Evolutionary conservation across 2,113 vertebrate genomes (phyloP), one percentile per base, ranked within the genome.

Genomic region (Tupaia tana): DNA sequence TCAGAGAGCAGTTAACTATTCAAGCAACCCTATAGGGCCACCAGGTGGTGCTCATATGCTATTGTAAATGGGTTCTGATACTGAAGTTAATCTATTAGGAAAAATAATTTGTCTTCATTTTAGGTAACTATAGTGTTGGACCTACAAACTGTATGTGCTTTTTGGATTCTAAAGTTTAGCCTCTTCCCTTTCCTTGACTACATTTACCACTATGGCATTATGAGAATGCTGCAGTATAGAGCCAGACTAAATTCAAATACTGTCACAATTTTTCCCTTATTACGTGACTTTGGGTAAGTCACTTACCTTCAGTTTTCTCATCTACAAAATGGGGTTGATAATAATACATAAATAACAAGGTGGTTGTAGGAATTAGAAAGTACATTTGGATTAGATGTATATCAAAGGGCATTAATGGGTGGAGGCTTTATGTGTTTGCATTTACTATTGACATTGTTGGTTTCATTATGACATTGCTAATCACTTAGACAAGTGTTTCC

Each of bases 81-180:
- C 2, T 6, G 25, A 75, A 69, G 64, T 90, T 66, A 54, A 91
- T 90, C 24, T 75, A 92, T 64, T 83, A 31, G 86, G 83, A 56
- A 95, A 94, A 94, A 67, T 43, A 63, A n/a, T 81, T 70, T 88
- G 85, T 93, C 88, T 95, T 95, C 94, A 70, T 93, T 97, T 85
- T 79, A 74, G 79, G 92, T 79, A 95, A 93, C 89, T 82, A 59
- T 29, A 84, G 59, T 56, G 73, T n/a, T 82, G 63, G 73, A 18
- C 85, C 88, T 87, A 29, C 34, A 87, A 58, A 24, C n/a, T 63
- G 10, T 27, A 29, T 0, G 1, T 78, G 79, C 54, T 78, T 93
- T 77, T 86, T 80, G 79, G 56, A 61, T 75, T 71, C 54, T 24
- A 86, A 43, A 43, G 15, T 43, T 69, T 52, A 75, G 6, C 16